Base-by-base conservation (phyloP, 2,797 vertebrate species). In the Psittacula derbiana region DNA sequence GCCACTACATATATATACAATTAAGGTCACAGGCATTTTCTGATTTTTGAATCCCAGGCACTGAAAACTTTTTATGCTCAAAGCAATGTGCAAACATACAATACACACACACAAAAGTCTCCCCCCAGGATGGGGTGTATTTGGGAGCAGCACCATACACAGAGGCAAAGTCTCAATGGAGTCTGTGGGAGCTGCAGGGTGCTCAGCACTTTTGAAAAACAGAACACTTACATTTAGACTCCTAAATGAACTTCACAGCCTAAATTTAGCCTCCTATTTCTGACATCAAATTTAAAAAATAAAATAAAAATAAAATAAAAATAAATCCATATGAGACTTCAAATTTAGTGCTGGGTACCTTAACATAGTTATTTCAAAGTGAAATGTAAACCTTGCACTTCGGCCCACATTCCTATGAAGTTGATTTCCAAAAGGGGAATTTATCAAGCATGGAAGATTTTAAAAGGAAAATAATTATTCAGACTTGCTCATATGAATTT, bases 181-280 rank as follows among this genome's bases (percentile, higher is more conserved):
- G 90, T 2, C 88, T 65, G 88, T 44, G 10, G 86, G 74, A 95
- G 93, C 86, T 78, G 88, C 61, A 91, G 90, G 86, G 92, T 95
- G 92, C 90, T 96, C 96, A 96, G 95, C 94, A 93, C 86, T 95
- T 95, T 92, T 92, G 40, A 89, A 41, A 95, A 95, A 71, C 83
- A 92, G 90, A 96, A 65, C 86, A 13, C 67, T 93, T 96, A 94
- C 92, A 96, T 95, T 95, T 94, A 80, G 92, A 80, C 47, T 92
- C 74, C 49, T 88, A 96, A 95, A 93, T 80, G 88, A 94, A 88
- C 91, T 97, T 92, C 13, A 1, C 81, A 72, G 61, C 52, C 90
- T 96, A 97, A 94, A 95, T 95, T 95, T 94, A 96, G 96, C 31
- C 31, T 86, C 81, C 76, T 95, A 91, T 93, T 97, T 96, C 84